Conservation (phyloP, 1,140 invertebrate species). For the Brachionus asplanchnoidis region DNA sequence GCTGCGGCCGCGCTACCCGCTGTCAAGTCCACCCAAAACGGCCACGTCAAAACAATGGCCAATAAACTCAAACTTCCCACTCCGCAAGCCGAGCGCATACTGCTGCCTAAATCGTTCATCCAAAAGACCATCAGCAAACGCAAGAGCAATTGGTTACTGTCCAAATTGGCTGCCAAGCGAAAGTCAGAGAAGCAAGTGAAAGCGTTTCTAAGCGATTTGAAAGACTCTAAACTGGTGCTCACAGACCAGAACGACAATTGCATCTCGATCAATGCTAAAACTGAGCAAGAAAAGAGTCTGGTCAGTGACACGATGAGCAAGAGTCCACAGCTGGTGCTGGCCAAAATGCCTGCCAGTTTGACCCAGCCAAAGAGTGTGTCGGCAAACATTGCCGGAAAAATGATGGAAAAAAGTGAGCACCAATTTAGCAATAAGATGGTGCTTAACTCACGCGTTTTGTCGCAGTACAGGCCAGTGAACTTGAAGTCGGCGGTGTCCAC, state of each 20-base stretch:
- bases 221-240: not conserved
- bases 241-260: not conserved
- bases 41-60: not conserved
- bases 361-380: not conserved
- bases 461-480: not conserved
- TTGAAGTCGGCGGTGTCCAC: not conserved
- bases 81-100: not conserved
- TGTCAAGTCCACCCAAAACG: not conserved
- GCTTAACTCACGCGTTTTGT: not conserved
- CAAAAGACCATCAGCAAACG: slow-evolving; percentile 7
- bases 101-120: not conserved
- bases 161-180: not conserved
- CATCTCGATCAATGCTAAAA: not conserved
- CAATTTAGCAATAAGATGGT: not conserved
- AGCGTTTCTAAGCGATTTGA: slow-evolving; percentile 9
- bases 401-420: not conserved
- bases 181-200: slow-evolving; percentile 19
- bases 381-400: not conserved
- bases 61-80: not conserved
- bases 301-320: not conserved
- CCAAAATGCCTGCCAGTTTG: not conserved
- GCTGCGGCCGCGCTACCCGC: not conserved
- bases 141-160: not conserved
- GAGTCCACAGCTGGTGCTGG: not conserved
- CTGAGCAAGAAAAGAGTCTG: not conserved